Conservation (phyloP, 1,140 invertebrate genomes). For the Ladona fulva region DNA sequence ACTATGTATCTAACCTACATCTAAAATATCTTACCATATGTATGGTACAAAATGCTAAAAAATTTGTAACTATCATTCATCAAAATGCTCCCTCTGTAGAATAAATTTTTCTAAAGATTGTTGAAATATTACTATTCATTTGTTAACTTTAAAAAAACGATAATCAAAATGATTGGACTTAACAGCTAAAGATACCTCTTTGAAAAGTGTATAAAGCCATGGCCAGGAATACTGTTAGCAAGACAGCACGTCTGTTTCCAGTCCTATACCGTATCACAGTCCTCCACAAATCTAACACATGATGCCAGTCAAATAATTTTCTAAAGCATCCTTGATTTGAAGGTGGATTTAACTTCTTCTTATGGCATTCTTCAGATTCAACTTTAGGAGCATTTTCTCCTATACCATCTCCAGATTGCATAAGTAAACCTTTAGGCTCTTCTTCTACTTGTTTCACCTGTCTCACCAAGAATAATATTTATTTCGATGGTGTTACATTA, state of each 20-base stretch:
- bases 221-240: conserved; percentile 53
- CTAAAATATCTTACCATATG: too few relatives aligned
- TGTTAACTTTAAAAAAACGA: too few relatives aligned
- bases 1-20: too few relatives aligned
- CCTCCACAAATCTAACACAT: conserved; percentile 48
- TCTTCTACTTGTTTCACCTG: conserved; percentile 27
- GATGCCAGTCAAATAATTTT: conserved; percentile 60
- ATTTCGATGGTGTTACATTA: too few relatives aligned
- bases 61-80: too few relatives aligned
- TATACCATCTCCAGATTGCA: not conserved
- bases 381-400: not conserved
- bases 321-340: conserved; percentile 28
- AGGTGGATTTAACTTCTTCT: not conserved
- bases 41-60: too few relatives aligned
- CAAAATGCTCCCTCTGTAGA: too few relatives aligned
- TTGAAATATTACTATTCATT: too few relatives aligned
- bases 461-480: too few relatives aligned
- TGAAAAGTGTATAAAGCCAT: conserved; percentile 71
- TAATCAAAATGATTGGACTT: too few relatives aligned
- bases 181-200: conserved; percentile 39
- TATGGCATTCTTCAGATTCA: not conserved
- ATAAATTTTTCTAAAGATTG: too few relatives aligned
- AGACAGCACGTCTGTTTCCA: conserved; percentile 44
- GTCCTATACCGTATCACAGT: conserved; percentile 47
- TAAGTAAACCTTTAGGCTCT: conserved; percentile 37